Evolutionary conservation across 2,797 vertebrate species (phyloP).

Genomic region (Danio kyathit): DNA sequence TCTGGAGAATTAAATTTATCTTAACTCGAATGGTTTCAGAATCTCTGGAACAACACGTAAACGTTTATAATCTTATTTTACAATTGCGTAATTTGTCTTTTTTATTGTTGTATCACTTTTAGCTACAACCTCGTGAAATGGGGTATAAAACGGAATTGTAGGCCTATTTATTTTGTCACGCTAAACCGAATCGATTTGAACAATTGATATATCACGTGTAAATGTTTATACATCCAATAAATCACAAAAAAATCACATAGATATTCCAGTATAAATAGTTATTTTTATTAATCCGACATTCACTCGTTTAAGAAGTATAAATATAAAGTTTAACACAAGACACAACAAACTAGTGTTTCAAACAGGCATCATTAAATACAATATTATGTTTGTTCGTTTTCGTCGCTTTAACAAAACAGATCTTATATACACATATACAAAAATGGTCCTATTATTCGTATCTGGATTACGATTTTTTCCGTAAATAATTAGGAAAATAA

Average conservation of each 20-base stretch:
- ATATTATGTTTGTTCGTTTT: slow-evolving; percentile 73
- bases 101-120: no score
- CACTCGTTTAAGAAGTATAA: slow-evolving; percentile 83
- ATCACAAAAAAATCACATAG: slow-evolving; percentile 6
- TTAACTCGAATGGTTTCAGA: no score
- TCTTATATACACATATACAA: slow-evolving; percentile 98
- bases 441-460: slow-evolving; percentile 85
- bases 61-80: no score
- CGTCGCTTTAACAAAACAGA: slow-evolving; percentile 83
- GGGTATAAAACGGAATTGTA: no score
- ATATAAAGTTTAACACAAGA: slow-evolving; percentile 84
- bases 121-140: no score
- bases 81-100: no score
- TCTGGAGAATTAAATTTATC: no score
- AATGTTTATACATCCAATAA: neutral
- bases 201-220: no score
- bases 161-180: no score
- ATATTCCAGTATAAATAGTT: slow-evolving; percentile 78
- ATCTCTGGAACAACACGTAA: no score
- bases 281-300: slow-evolving; percentile 74
- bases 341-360: slow-evolving; percentile 82
- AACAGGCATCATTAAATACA: slow-evolving; percentile 92
- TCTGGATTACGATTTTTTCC: slow-evolving; percentile 55
- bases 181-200: no score
- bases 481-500: slow-evolving; percentile 60